These are phyloP conservation scores for Noctua fimbriata DNA, from an alignment of 2,888 invertebrate genomes.

Conservation along the genomic window DNA sequence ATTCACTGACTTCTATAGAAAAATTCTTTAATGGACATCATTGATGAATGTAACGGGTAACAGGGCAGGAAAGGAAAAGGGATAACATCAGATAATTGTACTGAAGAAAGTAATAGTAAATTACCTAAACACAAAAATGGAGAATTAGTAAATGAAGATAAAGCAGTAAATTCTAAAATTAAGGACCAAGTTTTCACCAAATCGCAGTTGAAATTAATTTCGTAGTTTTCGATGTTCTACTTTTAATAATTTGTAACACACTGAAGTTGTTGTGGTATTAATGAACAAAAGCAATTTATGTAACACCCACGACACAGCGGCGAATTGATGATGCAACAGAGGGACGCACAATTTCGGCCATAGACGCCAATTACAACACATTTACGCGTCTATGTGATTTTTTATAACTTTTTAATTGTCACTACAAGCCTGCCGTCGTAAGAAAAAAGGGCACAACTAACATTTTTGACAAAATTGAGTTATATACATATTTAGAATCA, in stretches of 20 bases:
- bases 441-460: too few species aligned
- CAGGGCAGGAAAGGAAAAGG: background rate
- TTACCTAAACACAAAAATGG: background rate
- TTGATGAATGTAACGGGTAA: slow-evolving; percentile 28
- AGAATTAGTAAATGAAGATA: background rate
- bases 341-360: slow-evolving; percentile 50
- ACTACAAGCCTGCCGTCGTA: too few species aligned
- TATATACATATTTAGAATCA: too few species aligned
- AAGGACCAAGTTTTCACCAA: background rate
- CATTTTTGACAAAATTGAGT: too few species aligned
- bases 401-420: slow-evolving; percentile 44
- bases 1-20: slow-evolving; percentile 56
- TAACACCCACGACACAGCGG: slow-evolving; percentile 38
- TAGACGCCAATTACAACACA: slow-evolving; percentile 51
- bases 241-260: slow-evolving; percentile 27
- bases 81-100: background rate
- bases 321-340: slow-evolving; percentile 57
- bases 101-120: background rate
- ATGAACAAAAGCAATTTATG: slow-evolving; percentile 51
- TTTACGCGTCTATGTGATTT: slow-evolving; percentile 41
- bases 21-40: slow-evolving; percentile 34
- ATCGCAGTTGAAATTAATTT: background rate
- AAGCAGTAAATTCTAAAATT: background rate
- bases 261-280: slow-evolving; percentile 35
- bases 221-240: background rate